Base-by-base conservation (phyloP, 2,888 invertebrate species). In the Hipparchia sbordonii region DNA sequence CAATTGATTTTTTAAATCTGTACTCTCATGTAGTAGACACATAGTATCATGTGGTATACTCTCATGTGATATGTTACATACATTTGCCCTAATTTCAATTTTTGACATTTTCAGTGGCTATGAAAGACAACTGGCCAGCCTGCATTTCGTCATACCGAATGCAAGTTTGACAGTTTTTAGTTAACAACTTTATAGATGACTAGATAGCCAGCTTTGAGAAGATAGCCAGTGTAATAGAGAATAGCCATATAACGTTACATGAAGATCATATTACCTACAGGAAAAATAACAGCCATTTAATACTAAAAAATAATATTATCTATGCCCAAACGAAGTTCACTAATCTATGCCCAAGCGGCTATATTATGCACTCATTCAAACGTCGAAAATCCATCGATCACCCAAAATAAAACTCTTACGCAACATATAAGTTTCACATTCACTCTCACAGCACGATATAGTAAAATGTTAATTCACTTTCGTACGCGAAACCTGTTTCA, bases 401-500 rank as follows among this genome's bases (percentile, higher is more conserved):
- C 83, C 80, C 76, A 82, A 82, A 77, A 72, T 73, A 77, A 70
- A 74, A 79, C 76, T 77, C 78, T 93, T 92, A 89, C 87, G 89
- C 86, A 93, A 92, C 84, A 79, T 74, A 82, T 61, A 75, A 70
- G 82, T 90, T 90, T 89, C 90, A 92, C 91, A 87, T 90, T 89
- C 91, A 92, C 93, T 91, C 89, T 88, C 89, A 85, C 89, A 87
- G 80, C 82, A 86, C 84, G 82, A 73, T 79, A 87, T 85, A 72
- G 65, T 45, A 72, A 72, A 85, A 87, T 87, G 83, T 87, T 85
- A 89, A 90, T 91, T 92, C 92, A 92, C 93, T 91, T 92, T 92
- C 90, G 79, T 88, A 81, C 86, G 88, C 85, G 78, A 88, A 89
- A 90, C 91, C 77, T 77, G 89, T 89, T 4, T 89, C 78, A 77